These are phyloP conservation scores for Orthosia gracilis DNA, from an alignment of 2,888 invertebrate genomes.

Conservation along the genomic window DNA sequence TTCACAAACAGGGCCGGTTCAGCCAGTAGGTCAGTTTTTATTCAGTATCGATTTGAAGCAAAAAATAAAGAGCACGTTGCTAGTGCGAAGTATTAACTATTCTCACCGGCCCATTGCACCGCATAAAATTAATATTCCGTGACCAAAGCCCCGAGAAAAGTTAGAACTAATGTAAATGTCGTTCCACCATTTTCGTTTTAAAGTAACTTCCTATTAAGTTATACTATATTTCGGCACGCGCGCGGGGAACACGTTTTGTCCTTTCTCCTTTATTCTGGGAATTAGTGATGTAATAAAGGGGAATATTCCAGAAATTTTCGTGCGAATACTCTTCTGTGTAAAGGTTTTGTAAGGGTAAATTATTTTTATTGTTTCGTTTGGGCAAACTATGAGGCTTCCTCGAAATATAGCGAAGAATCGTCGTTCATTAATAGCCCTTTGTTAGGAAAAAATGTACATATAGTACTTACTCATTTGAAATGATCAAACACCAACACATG, in stretches of 20 bases:
- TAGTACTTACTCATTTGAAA: too few species aligned
- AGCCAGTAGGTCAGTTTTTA: neutral
- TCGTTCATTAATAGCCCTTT: neutral
- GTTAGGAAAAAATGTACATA: neutral
- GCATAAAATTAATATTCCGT: conserved; percentile 27
- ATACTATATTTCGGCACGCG: conserved; percentile 37
- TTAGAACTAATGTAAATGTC: conserved; percentile 36
- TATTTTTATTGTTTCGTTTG: conserved; percentile 53
- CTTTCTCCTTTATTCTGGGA: conserved; percentile 54
- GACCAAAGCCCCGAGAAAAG: conserved; percentile 30
- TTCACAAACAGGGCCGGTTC: neutral
- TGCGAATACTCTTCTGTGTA: conserved; percentile 29
- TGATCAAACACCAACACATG: too few species aligned
- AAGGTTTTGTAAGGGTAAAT: conserved; percentile 48
- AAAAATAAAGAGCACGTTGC: neutral
- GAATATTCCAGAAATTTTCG: conserved; percentile 61
- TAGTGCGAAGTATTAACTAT: neutral
- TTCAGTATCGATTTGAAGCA: neutral
- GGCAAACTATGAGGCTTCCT: conserved; percentile 27
- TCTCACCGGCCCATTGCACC: conserved; percentile 3
- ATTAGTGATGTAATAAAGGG: conserved; percentile 62
- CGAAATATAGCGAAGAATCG: conserved; percentile 5
- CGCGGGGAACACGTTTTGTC: conserved; percentile 48
- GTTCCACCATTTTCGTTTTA: conserved; percentile 45
- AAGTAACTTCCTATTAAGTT: conserved; percentile 56